Conservation (phyloP, 2,797 vertebrate species). For the Pampus argenteus region DNA sequence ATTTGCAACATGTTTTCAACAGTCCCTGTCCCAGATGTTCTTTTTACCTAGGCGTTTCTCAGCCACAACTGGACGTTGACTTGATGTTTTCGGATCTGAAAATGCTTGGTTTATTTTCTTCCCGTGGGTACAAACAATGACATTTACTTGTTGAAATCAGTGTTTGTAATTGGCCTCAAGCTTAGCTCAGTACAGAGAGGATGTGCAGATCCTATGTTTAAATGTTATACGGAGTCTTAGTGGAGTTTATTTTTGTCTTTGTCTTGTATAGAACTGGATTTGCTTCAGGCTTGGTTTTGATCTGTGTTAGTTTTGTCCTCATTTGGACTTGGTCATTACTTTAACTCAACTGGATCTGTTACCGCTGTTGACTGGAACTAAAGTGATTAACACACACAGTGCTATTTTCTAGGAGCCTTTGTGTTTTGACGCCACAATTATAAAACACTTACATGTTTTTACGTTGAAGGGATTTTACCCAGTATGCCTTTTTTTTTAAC, state of each 20-base stretch:
- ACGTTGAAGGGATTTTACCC: background rate
- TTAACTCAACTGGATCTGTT: too few species aligned
- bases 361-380: too few species aligned
- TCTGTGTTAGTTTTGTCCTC: background rate
- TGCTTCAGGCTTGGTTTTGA: slow-evolving; percentile 13
- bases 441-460: background rate
- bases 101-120: slow-evolving; percentile 19
- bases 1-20: background rate
- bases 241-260: slow-evolving; percentile 28
- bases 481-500: background rate
- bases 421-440: too few species aligned
- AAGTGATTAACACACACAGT: too few species aligned
- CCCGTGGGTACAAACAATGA: slow-evolving; percentile 10
- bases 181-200: slow-evolving; percentile 2
- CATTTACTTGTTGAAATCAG: slow-evolving; percentile 34
- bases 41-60: background rate
- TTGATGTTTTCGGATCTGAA: slow-evolving; percentile 22
- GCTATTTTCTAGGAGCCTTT: too few species aligned
- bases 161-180: slow-evolving; percentile 24
- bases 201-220: background rate
- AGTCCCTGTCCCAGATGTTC: background rate
- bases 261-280: slow-evolving; percentile 19
- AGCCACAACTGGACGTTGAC: slow-evolving; percentile 4
- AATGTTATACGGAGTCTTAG: background rate
- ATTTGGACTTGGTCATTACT: background rate